Base-by-base conservation (phyloP, 1,140 invertebrate species). In the Bombyx mandarina region DNA sequence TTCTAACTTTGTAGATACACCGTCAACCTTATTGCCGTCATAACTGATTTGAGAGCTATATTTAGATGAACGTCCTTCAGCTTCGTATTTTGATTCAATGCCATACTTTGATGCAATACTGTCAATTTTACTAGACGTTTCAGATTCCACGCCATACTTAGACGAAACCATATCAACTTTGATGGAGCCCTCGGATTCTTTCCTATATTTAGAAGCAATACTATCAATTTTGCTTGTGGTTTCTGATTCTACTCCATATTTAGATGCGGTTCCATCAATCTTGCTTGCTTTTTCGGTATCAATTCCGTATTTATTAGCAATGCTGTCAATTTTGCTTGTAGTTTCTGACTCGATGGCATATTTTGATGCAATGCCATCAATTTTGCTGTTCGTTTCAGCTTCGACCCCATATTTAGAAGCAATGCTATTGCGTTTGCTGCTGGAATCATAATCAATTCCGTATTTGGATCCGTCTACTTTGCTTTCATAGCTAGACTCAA, bases 121-220 rank as follows among this genome's bases (percentile, higher is more conserved):
- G 59, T 83, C 77, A 7, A 67, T 65, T 49, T 73, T 79, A 8
- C 68, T 57, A 12, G 60, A 69, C n/a, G 70, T 69, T 18, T 79
- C 77, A 22, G 68, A 56, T 42, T 56, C 55, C 22, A 43, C 43
- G n/a, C 50, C 50, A 10, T 51, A 51, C 26, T 35, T 35, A 35
- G 26, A 35, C 26, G 26, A 35, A 35, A 35, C 26, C 26, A 35
- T 35, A 35, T 35, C 26, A 35, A 35, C 26, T 35, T 35, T 35
- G 26, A 35, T 35, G 26, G 26, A 35, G 26, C 26, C 26, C 26
- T 35, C 75, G 1, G 69, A 75, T 18, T 77, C 75, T 9, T 68
- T 66, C n/a, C 79, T 76, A 22, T 85, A 82, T 61, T 85, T 85
- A 0, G 74, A 74, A 9, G 78, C 80, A 18, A 81, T 85, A 52